Evolutionary conservation across 2,797 vertebrate species (phyloP).

Genomic region (Chloroceryle amazona): DNA sequence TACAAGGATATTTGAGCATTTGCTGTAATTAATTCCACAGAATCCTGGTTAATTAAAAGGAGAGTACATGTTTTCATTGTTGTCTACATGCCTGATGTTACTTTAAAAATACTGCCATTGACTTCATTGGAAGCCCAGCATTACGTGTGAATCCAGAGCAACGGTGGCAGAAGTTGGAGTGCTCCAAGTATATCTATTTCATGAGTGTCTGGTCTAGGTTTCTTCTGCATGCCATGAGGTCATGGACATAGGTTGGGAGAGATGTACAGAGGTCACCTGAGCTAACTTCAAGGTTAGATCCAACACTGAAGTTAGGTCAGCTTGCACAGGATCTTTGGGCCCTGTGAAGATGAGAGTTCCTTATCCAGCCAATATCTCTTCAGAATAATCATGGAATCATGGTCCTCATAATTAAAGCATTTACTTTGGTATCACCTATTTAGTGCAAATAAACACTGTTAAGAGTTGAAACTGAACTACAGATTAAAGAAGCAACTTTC

Average conservation of each 20-base stretch:
- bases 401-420: not conserved
- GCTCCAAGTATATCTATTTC: not conserved
- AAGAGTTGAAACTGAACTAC: not conserved
- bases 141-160: not conserved
- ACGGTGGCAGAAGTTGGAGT: not conserved
- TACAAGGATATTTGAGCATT: not conserved
- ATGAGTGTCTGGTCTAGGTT: not conserved
- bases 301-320: not conserved
- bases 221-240: not conserved
- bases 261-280: not conserved
- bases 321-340: not conserved
- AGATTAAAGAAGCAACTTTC: not conserved
- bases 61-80: not conserved
- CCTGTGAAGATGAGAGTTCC: not conserved
- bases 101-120: not conserved
- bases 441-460: not conserved
- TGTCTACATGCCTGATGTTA: not conserved
- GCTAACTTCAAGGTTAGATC: not conserved
- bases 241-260: not conserved
- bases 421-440: not conserved
- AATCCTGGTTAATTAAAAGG: not conserved
- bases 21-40: not conserved
- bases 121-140: not conserved
- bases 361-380: not conserved
- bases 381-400: rapidly evolving